Conservation (phyloP, 2,113 vertebrate species). For the Phocoena phocoena region DNA sequence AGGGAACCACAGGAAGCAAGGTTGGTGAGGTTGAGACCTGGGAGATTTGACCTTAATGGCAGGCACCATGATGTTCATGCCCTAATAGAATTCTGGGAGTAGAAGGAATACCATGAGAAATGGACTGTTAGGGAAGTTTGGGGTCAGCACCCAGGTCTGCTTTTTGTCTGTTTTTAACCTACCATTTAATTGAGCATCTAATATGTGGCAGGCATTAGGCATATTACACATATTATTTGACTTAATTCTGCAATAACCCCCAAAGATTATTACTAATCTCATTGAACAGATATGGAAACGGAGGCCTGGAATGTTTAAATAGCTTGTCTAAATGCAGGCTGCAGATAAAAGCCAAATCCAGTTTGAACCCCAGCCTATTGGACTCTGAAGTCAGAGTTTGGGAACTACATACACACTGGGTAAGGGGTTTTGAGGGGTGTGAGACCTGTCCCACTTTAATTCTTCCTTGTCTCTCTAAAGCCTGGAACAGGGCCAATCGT, state of each 20-base stretch:
- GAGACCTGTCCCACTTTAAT: background rate
- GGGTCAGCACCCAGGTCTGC: background rate
- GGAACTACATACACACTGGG: background rate
- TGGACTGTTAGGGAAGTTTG: background rate
- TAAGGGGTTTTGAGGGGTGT: background rate
- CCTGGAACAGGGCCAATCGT: background rate
- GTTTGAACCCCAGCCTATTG: background rate
- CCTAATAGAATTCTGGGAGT: background rate
- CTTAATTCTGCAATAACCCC: constrained; percentile 44
- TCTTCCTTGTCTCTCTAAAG: background rate
- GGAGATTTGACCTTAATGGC: background rate
- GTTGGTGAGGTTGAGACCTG: background rate
- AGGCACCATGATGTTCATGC: background rate
- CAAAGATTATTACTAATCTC: background rate
- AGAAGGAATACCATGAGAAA: background rate
- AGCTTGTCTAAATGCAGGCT: background rate
- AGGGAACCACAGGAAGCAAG: background rate
- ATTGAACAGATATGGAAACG: constrained; percentile 13
- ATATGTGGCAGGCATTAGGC: background rate
- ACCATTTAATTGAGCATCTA: constrained; percentile 14
- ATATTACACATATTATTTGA: background rate
- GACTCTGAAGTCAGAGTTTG: background rate
- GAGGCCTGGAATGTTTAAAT: background rate
- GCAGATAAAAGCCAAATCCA: background rate
- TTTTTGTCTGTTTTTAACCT: background rate